Conservation (phyloP, 2,797 vertebrate species). For the Salmo trutta region DNA sequence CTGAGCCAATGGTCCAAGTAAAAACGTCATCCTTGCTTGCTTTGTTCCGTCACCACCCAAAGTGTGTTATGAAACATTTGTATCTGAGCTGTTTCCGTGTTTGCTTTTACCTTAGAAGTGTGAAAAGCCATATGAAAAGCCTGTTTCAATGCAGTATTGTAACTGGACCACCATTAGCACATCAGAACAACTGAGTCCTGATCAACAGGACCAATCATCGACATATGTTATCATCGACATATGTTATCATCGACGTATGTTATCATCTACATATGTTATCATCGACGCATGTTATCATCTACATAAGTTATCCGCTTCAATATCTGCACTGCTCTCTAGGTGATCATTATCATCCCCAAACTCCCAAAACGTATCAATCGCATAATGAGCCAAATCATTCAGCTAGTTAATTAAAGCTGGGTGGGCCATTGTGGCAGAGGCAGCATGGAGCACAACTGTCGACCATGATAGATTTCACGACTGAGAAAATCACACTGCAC, state of each 20-base stretch:
- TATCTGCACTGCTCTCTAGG: not conserved
- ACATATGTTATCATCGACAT: not conserved
- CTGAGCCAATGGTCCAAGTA: not conserved
- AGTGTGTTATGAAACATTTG: not conserved
- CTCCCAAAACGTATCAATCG: conserved; percentile 28
- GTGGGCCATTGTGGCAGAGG: conserved; percentile 20
- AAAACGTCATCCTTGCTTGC: not conserved
- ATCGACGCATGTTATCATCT: too few species aligned
- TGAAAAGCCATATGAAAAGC: conserved; percentile 34
- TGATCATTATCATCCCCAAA: conserved; percentile 26
- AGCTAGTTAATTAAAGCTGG: conserved; percentile 43
- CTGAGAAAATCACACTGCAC: conserved; percentile 17
- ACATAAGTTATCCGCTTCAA: not conserved
- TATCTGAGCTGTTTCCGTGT: not conserved
- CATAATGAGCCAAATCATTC: conserved; percentile 41
- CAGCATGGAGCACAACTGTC: conserved; percentile 21
- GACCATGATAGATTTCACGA: conserved; percentile 34
- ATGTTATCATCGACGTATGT: not conserved
- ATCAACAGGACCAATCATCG: not conserved
- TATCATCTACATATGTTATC: not conserved
- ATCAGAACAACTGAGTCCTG: conserved; percentile 4
- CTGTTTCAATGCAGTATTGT: conserved; percentile 15
- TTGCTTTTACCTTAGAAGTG: not conserved
- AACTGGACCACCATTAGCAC: conserved; percentile 18
- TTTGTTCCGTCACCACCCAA: not conserved